Percentiles rank a stretch among this genome's conserved stretches.
Conservation (phyloP, 2,888 invertebrate species). For the Heliconius charithonia region DNA sequence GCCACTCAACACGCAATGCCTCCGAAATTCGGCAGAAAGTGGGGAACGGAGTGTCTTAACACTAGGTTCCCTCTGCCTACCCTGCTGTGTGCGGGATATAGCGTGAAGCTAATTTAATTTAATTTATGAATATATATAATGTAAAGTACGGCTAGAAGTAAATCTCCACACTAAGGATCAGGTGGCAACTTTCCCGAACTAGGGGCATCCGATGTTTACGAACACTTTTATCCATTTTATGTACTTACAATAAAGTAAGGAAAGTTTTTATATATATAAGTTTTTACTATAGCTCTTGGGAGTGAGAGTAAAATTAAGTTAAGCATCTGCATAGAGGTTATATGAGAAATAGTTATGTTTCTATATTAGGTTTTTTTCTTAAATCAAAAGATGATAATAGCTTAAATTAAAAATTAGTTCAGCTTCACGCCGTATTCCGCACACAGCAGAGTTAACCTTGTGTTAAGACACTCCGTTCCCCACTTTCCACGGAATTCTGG, state of each 20-base stretch:
- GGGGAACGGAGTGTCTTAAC: too few species aligned
- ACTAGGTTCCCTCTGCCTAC: too few species aligned
- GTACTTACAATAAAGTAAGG: constrained; percentile 15
- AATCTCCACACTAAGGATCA: constrained; percentile 23
- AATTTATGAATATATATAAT: not conserved
- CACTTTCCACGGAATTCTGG: too few species aligned
- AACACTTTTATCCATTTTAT: constrained; percentile 28
- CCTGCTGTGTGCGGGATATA: too few species aligned
- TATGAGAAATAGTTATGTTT: not conserved
- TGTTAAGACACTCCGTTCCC: too few species aligned
- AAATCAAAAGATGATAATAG: not conserved
- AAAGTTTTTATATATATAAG: constrained; percentile 2
- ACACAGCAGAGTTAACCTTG: too few species aligned
- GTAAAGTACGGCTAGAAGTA: not conserved
- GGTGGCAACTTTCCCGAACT: constrained; percentile 23
- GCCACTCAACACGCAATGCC: too few species aligned
- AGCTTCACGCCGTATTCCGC: too few species aligned
- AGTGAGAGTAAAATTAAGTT: not conserved
- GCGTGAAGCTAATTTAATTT: too few species aligned
- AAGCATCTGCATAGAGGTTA: not conserved
- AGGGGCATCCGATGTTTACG: constrained; percentile 33
- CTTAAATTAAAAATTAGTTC: too few species aligned
- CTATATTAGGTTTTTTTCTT: not conserved
- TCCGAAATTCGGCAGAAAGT: too few species aligned
- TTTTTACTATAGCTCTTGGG: not conserved